Base-by-base conservation (phyloP, 2,888 invertebrate genomes). In the Pecten maximus region DNA sequence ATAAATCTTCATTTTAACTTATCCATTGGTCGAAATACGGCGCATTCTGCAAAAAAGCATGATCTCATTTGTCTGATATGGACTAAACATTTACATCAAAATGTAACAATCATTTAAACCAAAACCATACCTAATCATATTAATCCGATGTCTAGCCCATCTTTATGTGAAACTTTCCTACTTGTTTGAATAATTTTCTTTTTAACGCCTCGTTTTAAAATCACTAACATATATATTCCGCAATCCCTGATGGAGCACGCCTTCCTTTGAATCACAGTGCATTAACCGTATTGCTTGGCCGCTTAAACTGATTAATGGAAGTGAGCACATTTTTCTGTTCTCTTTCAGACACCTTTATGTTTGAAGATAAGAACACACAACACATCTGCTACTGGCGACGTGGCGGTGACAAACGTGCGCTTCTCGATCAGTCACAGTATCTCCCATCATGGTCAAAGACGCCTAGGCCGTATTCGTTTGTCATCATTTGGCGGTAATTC, bases 21-120 rank as follows among this genome's bases (percentile, higher is more conserved):
- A 74, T 74, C 74, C 74, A 74, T 74, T 74, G 28, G 74, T 74
- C 74, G 74, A 74, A 74, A 74, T 74, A 74, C 74, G 74, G 74
- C 74, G 35, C 74, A 74, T 74, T 74, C 74, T 74, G 35, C 74
- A 35, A 74, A 74, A 35, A 74, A 28, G 16, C 28, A 19, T 54
- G 23, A 54, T 54, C 50, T 54, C 19, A 74, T 74, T 74, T 35
- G 10, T 23, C 74, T 28, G 74, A 10, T 74, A 35, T 28, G 74
- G 15, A 74, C 74, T 23, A 6, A 74, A 74, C 2, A 8, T 54
- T 74, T 74, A 8, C 74, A 23, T 60, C 8, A 60, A n/a, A 23
- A 74, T 35, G 15, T 2, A 35, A 6, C 74, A 35, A 28, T 6
- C 35, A 28, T 35, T 4, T 15, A 74, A 35, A 74, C 28, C 35